These are phyloP conservation scores for Lutjanus campechanus DNA, from an alignment of 2,797 vertebrate species.

Conservation along the genomic window DNA sequence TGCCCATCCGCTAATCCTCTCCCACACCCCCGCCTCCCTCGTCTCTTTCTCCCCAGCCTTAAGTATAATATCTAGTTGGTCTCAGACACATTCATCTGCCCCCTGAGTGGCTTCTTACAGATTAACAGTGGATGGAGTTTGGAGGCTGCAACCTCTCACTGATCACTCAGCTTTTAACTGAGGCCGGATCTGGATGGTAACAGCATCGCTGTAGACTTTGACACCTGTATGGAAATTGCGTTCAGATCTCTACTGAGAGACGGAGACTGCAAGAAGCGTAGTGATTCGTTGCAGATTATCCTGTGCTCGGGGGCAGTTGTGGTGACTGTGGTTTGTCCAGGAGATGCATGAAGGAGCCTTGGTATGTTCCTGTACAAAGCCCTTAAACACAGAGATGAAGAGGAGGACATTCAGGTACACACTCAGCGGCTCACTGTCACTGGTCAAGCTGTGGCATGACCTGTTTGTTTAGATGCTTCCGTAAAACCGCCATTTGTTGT, in stretches of 20 bases:
- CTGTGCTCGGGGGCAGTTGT: conserved; percentile 54
- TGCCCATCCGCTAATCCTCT: conserved; percentile 78
- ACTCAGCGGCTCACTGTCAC: conserved; percentile 25
- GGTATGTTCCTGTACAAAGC: conserved; percentile 88
- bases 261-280: conserved; percentile 6
- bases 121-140: conserved; percentile 80
- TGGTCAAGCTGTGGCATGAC: conserved; percentile 40
- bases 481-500: conserved; percentile 16
- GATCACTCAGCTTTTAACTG: conserved; percentile 82
- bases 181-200: conserved; percentile 51
- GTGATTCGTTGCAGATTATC: conserved; percentile 58
- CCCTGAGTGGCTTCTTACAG: conserved; percentile 79
- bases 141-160: conserved; percentile 64
- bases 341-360: conserved; percentile 80
- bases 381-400: conserved; percentile 87
- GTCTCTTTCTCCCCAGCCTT: conserved; percentile 67
- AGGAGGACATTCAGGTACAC: conserved; percentile 83
- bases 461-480: conserved; percentile 28
- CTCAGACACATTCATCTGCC: conserved; percentile 85
- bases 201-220: conserved; percentile 67
- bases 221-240: conserved; percentile 52
- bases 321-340: conserved; percentile 75
- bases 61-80: conserved; percentile 82
- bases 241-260: conserved; percentile 26
- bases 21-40: conserved; percentile 72